Percentiles rank a stretch among this genome's conserved stretches.
Conservation (phyloP, 1,140 invertebrate species). For the Lepidurus apus region DNA sequence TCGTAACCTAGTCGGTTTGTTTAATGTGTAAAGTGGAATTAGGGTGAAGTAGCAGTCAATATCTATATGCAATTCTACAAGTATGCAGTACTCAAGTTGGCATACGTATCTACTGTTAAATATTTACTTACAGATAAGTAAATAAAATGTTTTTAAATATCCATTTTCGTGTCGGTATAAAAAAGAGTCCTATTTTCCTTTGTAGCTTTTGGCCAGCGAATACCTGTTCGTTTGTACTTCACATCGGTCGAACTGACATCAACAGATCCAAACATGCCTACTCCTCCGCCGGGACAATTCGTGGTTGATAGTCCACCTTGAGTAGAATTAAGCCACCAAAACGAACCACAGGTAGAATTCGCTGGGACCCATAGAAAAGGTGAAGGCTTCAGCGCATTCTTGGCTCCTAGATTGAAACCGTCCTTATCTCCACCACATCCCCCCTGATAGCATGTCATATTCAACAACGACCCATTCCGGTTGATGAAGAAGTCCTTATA, state of each 20-base stretch:
- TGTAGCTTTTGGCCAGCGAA: not conserved
- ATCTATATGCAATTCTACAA: too few relatives aligned
- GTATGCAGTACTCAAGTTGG: too few relatives aligned
- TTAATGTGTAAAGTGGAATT: too few relatives aligned
- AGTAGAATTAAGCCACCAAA: not conserved
- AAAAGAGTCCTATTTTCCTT: not conserved
- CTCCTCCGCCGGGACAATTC: not conserved
- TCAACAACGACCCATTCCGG: not conserved
- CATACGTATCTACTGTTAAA: too few relatives aligned
- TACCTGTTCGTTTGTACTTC: not conserved
- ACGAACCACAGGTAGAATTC: not conserved
- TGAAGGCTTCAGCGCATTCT: too few relatives aligned
- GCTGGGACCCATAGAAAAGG: not conserved
- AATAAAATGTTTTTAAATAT: too few relatives aligned
- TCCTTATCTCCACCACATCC: too few relatives aligned
- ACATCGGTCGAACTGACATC: not conserved
- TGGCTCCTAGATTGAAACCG: too few relatives aligned
- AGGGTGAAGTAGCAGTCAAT: too few relatives aligned
- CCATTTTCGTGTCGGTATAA: not conserved
- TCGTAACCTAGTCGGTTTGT: too few relatives aligned
- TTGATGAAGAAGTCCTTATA: not conserved
- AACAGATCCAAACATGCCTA: not conserved
- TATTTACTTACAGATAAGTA: too few relatives aligned
- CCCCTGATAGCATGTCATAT: too few relatives aligned
- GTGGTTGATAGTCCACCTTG: not conserved